Evolutionary conservation across 1,140 invertebrate genomes (phyloP), one percentile per base, ranked within the genome.

Genomic region (Melitaea cinxia): DNA sequence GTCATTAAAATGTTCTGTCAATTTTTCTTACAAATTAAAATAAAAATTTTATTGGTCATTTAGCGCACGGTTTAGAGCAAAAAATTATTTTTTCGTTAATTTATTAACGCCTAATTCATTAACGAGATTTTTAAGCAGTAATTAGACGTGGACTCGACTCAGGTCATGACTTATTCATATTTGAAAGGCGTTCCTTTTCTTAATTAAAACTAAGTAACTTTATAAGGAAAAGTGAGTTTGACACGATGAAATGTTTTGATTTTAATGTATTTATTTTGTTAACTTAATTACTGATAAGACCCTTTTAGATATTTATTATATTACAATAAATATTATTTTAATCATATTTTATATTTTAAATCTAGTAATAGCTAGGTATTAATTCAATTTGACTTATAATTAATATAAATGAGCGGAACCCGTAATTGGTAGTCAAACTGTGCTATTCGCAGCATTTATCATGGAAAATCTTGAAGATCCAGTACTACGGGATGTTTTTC

Each of bases 171-270:
- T 55, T 14, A 49, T 58, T 53, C 23, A 45, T 53, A 62, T 54
- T 63, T 39, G 33, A 59, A 66, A 52, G 47, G 30, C 35, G 33
- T 54, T 62, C 59, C 47, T 53, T 62, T 62, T 39, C 60, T 62
- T 59, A 69, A 69, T 69, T 69, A 60, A 64, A 64, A 64, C 67
- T 64, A 69, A 64, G 64, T 66, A 66, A 60, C 56, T 60, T 52
- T 26, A 59, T 59, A 35, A 65, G 61, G 52, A 56, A 68, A 62
- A 61, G 50, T 56, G 60, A 60, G 61, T 68, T 62, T 58, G 26
- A 53, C 42, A 23, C 33, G 33, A 15, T 54, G 37, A 62, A 56
- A 55, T 55, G 39, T 63, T 56, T 63, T 19, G 60, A 63, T 54
- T 56, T 26, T 63, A 56, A 56, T 56, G 35, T 14, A 21, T 56